Percentiles rank a stretch among this genome's conserved stretches.
Evolutionary conservation across 1,140 invertebrate genomes (phyloP).

Genomic region (Zeugodacus cucurbitae): DNA sequence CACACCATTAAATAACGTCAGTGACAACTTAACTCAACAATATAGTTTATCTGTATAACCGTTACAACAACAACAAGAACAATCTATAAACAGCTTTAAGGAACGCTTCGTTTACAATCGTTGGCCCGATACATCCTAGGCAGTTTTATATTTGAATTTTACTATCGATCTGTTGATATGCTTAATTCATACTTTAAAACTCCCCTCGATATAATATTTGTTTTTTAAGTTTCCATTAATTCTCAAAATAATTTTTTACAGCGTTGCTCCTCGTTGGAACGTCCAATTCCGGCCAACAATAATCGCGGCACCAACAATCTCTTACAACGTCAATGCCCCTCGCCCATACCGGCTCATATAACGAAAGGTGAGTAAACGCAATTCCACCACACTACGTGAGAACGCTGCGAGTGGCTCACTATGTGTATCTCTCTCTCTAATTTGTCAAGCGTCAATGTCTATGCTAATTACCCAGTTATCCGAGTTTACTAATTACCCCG

Average conservation of each 20-base stretch:
- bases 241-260: slow-evolving; percentile 63
- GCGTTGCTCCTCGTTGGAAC: slow-evolving; percentile 84
- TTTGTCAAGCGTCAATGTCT: background rate
- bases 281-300: slow-evolving; percentile 74
- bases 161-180: background rate
- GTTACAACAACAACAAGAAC: too few species aligned
- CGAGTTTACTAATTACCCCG: slow-evolving; percentile 15
- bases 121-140: too few species aligned
- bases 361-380: slow-evolving; percentile 72
- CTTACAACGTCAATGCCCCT: slow-evolving; percentile 72
- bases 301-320: slow-evolving; percentile 68
- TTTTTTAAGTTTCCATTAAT: background rate
- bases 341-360: slow-evolving; percentile 78
- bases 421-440: background rate
- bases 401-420: background rate
- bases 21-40: too few species aligned
- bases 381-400: background rate
- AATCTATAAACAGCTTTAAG: too few species aligned
- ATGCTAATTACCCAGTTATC: slow-evolving; percentile 3
- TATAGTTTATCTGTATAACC: too few species aligned
- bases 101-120: too few species aligned
- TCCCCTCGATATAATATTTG: background rate
- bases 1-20: too few species aligned
- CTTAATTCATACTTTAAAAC: background rate
- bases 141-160: background rate